Evolutionary conservation across 2,113 vertebrate species (phyloP).

Genomic region (Cacatua alba): DNA sequence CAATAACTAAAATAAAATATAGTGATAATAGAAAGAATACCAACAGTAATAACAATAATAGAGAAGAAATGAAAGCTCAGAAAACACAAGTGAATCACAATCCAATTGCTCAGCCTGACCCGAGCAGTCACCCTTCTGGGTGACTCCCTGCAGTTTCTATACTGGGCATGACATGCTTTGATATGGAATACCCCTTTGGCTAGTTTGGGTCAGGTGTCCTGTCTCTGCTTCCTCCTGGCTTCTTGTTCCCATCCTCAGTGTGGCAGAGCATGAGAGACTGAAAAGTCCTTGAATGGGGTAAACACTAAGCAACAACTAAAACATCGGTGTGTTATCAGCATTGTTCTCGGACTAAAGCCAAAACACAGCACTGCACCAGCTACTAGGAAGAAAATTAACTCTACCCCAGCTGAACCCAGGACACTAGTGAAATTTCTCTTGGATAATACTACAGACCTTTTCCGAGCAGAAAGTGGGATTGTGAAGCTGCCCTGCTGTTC

Average conservation of each 20-base stretch:
- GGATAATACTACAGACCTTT: conserved; percentile 49
- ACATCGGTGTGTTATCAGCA: neutral
- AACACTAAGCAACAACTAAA: neutral
- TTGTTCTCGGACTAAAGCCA: neutral
- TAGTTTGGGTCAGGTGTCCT: neutral
- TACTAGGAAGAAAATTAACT: neutral
- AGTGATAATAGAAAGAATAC: neutral
- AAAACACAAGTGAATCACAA: neutral
- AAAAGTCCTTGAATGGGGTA: neutral
- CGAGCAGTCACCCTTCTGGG: neutral
- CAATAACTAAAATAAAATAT: neutral
- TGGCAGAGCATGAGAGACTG: neutral
- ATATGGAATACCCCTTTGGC: neutral
- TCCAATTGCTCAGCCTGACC: neutral
- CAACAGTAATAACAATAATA: neutral
- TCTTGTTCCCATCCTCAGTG: neutral
- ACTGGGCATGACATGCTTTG: neutral
- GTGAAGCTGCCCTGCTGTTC: conserved; percentile 75
- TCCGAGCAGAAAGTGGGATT: conserved; percentile 54
- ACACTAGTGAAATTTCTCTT: neutral
- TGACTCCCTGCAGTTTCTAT: neutral
- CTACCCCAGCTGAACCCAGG: neutral
- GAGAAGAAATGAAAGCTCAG: neutral
- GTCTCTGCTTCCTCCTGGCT: neutral
- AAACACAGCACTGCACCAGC: neutral